Percentiles rank a stretch among this genome's conserved stretches.
Conservation (phyloP, 2,113 vertebrate species). For the Gallinago media region DNA sequence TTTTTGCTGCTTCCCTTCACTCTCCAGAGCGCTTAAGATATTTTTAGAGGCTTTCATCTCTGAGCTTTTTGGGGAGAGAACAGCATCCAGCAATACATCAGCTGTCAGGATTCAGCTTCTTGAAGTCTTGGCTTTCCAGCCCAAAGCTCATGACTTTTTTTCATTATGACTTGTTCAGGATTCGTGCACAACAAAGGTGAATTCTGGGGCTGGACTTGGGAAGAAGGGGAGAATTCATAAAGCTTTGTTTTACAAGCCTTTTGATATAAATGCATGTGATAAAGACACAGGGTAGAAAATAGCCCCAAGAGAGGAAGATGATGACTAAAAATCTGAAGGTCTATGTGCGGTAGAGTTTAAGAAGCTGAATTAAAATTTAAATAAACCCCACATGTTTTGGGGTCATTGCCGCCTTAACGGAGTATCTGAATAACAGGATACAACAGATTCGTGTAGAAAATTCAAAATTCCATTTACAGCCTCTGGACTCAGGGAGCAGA, state of each 20-base stretch:
- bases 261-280: not conserved
- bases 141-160: not conserved
- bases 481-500: not conserved
- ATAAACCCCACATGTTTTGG: not conserved
- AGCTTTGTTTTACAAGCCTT: not conserved
- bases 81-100: not conserved
- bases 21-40: not conserved
- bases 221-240: not conserved
- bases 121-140: not conserved
- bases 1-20: not conserved
- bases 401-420: not conserved
- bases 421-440: not conserved
- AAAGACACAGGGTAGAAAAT: not conserved
- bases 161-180: not conserved
- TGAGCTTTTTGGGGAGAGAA: not conserved
- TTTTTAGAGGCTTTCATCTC: not conserved
- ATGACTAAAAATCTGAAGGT: not conserved
- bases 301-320: not conserved
- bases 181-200: not conserved
- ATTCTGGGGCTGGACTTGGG: not conserved
- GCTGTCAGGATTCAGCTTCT: not conserved
- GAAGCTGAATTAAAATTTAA: not conserved
- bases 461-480: not conserved
- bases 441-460: not conserved
- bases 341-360: not conserved